These are phyloP conservation scores for Halcyon chelicuti DNA, from an alignment of 2,797 vertebrate species.

Conservation along the genomic window DNA sequence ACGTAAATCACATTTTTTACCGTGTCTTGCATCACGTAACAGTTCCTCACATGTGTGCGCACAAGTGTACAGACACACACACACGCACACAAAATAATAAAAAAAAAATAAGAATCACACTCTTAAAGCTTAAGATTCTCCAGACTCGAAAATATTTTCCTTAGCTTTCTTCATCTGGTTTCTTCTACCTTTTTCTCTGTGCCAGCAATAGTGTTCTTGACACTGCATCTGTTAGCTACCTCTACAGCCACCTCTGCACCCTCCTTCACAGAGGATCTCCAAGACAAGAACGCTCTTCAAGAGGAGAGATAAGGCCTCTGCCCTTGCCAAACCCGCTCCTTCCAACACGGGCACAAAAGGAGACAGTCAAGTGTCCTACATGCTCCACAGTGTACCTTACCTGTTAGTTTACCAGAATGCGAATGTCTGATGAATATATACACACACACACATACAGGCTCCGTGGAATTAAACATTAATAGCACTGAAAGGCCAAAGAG, in stretches of 20 bases:
- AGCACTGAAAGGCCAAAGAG: background rate
- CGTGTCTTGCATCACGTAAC: rapidly evolving
- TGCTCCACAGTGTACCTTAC: background rate
- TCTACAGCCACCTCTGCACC: background rate
- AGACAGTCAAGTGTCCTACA: background rate
- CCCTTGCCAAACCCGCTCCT: background rate
- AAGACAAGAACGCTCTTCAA: background rate
- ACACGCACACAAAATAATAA: too few species aligned
- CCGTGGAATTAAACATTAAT: slow-evolving; percentile 25
- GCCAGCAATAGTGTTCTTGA: background rate
- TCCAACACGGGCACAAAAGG: background rate
- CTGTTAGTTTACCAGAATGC: background rate
- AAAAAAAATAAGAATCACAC: background rate
- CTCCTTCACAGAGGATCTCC: background rate
- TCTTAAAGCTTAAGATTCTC: background rate
- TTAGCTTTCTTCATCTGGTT: background rate
- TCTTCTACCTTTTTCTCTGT: background rate
- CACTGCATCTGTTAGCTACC: background rate
- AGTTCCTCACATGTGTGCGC: background rate
- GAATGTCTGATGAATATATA: background rate
- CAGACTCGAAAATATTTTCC: background rate
- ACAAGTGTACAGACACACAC: rapidly evolving
- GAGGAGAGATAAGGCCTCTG: rapidly evolving
- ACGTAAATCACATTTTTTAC: background rate
- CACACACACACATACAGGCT: background rate